phyloP scores from a whole-genome alignment of 2,888 invertebrate genomes.

The Crocallis elinguaria region DNA sequence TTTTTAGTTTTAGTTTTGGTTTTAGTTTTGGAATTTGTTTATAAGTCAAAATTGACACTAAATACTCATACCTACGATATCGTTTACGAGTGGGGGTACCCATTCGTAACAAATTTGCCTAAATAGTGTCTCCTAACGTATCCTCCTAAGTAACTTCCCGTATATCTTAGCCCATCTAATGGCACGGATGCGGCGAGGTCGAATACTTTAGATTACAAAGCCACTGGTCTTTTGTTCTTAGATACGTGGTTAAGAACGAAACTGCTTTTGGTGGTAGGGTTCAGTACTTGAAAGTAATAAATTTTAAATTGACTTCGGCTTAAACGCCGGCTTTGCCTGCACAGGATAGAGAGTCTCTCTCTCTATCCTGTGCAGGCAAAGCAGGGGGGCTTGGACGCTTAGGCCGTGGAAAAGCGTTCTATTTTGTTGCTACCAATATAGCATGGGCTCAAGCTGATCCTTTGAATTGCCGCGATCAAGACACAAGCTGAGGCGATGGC shows the following conservation, averaged over 20 bases:
- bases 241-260: conserved; percentile 1
- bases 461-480: too few relatives aligned
- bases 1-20: too few relatives aligned
- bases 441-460: too few relatives aligned
- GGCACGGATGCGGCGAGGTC: conserved; percentile 42
- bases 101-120: not conserved
- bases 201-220: conserved; percentile 31
- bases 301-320: not conserved
- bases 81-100: not conserved
- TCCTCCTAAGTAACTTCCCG: conserved; percentile 6
- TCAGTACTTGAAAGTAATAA: conserved; percentile 2
- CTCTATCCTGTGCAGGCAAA: too few relatives aligned
- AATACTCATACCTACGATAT: too few relatives aligned
- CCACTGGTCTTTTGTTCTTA: conserved; percentile 18
- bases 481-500: too few relatives aligned
- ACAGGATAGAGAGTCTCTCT: too few relatives aligned
- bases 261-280: not conserved
- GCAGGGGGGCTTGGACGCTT: too few relatives aligned
- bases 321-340: conserved; percentile 15
- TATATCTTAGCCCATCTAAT: conserved; percentile 18
- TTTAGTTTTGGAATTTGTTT: too few relatives aligned
- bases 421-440: too few relatives aligned
- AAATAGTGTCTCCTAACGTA: conserved; percentile 6
- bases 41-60: too few relatives aligned
- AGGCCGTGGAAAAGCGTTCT: too few relatives aligned